These are phyloP conservation scores for Torymus auratus DNA, from an alignment of 2,888 invertebrate species.

Conservation along the genomic window DNA sequence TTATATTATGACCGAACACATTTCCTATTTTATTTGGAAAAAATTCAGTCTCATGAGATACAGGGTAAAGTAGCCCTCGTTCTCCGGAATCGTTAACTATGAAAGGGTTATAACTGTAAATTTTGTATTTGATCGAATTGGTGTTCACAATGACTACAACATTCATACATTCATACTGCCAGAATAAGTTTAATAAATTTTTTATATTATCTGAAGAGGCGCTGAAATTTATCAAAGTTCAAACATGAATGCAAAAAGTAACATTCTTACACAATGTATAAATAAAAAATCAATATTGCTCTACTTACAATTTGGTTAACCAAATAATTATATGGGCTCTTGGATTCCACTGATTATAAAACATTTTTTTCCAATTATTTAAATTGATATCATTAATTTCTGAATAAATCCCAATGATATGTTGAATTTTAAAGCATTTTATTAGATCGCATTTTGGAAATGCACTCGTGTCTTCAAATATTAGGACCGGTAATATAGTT, in stretches of 20 bases:
- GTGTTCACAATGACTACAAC: neutral
- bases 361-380: neutral
- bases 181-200: neutral
- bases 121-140: neutral
- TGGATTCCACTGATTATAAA: slow-evolving; percentile 32
- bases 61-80: neutral
- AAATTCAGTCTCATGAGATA: slow-evolving; percentile 4
- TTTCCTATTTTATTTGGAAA: slow-evolving; percentile 32
- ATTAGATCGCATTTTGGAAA: no score
- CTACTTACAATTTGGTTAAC: slow-evolving; percentile 22
- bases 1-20: slow-evolving; percentile 16
- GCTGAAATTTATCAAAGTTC: neutral
- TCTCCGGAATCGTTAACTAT: neutral
- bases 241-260: no score
- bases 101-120: slow-evolving; percentile 33
- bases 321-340: slow-evolving; percentile 36
- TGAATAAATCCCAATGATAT: slow-evolving; percentile 13
- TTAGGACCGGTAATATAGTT: no score
- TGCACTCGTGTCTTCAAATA: no score
- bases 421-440: slow-evolving; percentile 14
- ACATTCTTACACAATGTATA: no score
- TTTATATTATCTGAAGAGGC: neutral
- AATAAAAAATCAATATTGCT: no score
- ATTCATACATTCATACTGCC: neutral
- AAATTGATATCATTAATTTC: neutral